phyloP scores from a whole-genome alignment of 2,113 vertebrate genomes.

The Lampris incognitus region DNA sequence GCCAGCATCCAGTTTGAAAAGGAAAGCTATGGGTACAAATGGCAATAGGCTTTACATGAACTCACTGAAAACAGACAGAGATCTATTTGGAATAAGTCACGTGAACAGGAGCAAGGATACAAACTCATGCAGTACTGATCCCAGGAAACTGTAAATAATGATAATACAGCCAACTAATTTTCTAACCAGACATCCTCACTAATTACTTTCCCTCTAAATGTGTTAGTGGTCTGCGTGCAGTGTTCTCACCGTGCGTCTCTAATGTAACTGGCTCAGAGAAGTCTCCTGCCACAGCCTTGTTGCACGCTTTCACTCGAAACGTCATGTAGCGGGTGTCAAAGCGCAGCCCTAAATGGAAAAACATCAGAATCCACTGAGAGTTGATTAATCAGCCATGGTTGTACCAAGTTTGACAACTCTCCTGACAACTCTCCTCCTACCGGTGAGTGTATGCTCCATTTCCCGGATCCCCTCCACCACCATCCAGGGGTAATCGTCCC shows the following conservation, averaged over 20 bases:
- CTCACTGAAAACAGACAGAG: background rate
- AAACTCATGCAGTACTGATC: no score
- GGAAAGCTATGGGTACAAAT: constrained; percentile 82
- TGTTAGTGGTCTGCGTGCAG: background rate
- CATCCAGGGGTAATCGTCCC: constrained; percentile 98
- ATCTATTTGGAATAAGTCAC: no score
- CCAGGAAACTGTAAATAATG: no score
- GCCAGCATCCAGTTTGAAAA: constrained; percentile 89
- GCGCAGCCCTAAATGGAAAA: constrained; percentile 79
- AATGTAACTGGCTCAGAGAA: constrained; percentile 92
- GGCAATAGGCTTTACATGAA: background rate
- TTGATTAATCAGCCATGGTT: background rate
- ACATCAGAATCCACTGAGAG: background rate
- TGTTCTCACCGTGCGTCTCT: constrained; percentile 89
- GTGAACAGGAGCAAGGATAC: background rate
- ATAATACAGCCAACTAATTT: no score
- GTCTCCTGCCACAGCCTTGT: constrained; percentile 95
- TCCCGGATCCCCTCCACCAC: constrained; percentile 91
- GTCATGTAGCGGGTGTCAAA: constrained; percentile 96
- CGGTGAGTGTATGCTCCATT: constrained; percentile 86
- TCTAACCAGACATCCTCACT: no score
- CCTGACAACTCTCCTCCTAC: constrained; percentile 67
- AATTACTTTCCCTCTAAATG: background rate
- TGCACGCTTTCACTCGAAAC: constrained; percentile 93
- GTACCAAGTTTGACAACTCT: background rate